phyloP scores from a whole-genome alignment of 2,797 vertebrate species.

The Peromyscus melanophrys region DNA sequence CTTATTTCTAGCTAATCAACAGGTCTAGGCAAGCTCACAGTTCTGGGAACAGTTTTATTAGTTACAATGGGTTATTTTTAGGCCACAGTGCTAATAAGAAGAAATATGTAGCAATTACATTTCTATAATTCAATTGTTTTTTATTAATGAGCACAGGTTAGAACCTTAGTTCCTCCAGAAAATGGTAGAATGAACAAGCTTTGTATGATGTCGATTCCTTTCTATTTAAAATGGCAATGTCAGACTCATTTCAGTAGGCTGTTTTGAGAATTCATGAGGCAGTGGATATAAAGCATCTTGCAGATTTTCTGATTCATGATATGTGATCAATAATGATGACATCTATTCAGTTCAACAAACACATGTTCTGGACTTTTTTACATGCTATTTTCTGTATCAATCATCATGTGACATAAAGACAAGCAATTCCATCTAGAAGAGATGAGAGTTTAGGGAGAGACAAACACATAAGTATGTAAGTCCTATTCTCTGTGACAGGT shows the following conservation, averaged over 20 bases:
- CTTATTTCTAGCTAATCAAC: slow-evolving; percentile 64
- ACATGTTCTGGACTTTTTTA: neutral
- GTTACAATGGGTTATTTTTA: slow-evolving; percentile 52
- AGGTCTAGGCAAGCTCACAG: neutral
- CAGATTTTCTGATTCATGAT: slow-evolving; percentile 2
- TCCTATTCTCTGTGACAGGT: neutral
- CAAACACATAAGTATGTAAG: neutral
- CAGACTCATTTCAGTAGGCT: neutral
- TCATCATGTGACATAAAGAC: slow-evolving; percentile 38
- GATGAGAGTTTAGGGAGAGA: neutral
- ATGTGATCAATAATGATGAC: neutral
- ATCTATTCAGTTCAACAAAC: neutral
- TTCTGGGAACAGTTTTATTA: slow-evolving; percentile 38
- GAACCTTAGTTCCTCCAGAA: slow-evolving; percentile 14
- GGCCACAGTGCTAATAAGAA: neutral
- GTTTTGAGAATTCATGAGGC: slow-evolving; percentile 1
- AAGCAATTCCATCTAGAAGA: neutral
- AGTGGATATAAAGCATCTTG: neutral
- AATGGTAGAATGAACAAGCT: neutral
- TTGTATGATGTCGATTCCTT: neutral
- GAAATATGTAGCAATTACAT: neutral
- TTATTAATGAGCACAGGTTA: slow-evolving; percentile 22
- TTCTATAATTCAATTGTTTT: slow-evolving; percentile 52
- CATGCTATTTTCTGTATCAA: neutral
- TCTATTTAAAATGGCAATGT: slow-evolving; percentile 29